Evolutionary conservation across 2,888 invertebrate species (phyloP), one percentile per base, ranked within the genome.

Genomic region (Tetranychus truncatus): DNA sequence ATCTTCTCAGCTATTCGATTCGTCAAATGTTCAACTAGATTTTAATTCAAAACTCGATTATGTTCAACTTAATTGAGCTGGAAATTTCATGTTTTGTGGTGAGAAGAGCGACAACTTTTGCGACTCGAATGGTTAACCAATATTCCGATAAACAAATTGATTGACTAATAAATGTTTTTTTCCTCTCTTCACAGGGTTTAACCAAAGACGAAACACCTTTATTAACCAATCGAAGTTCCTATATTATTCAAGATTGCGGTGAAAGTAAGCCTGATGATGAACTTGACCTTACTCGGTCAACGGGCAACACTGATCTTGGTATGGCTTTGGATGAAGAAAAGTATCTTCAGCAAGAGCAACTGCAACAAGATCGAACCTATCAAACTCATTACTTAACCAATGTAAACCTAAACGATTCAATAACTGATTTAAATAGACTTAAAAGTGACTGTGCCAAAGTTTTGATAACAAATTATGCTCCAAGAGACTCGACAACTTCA

Each of bases 331-430:
- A 55, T 15, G 55, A 55, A 15, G 55, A 55, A 6, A 15, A 69
- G n/a, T n/a, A 69, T 9, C 69, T 18, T 9, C 69, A 69, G 15
- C 69, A 69, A 69, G 15, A 69, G n/a, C 69, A 69, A 69, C 69
- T 18, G n/a, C 69, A 20, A 69, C 69, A 69, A 24, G 21, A 69
- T 20, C 69, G 55, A 55, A 15, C 55, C 55, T 55, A 55, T 55
- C 55, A 55, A 55, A 55, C 55, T 2, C 55, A 55, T 15, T 55
- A 55, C 15, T 15, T 55, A 15, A 55, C 55, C 55, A 46, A 46
- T 46, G 46, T 46, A 46, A 15, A 8, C 9, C 3, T 46, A 2
- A 46, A 15, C 8, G 55, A 55, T 55, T 55, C 55, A 55, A 55
- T 55, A 2, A 55, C 55, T 55, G 55, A 55, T 3, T 1, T 55